Evolutionary conservation across 1,140 invertebrate species (phyloP).

Genomic region (Drosophila parvula): DNA sequence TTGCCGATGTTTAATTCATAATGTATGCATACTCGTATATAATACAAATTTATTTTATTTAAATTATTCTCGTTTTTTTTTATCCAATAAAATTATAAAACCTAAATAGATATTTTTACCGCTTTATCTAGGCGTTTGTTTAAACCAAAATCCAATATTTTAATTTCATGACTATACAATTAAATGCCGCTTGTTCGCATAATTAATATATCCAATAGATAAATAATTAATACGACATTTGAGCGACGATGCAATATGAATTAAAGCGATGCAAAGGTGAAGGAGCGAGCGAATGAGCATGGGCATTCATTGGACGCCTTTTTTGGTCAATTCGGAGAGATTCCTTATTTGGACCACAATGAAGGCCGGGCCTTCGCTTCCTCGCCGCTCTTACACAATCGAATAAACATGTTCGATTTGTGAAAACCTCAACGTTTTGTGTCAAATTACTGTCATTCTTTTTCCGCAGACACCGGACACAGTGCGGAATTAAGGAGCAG

Average conservation of each 20-base stretch:
- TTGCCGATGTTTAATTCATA: too few species aligned
- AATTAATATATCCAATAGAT: conserved; percentile 2
- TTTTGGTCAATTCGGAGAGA: conserved; percentile 39
- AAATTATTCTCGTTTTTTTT: too few species aligned
- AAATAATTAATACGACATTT: conserved; percentile 22
- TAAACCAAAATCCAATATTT: too few species aligned
- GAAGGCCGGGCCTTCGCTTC: conserved; percentile 15
- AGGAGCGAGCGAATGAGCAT: conserved; percentile 29
- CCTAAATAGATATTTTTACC: too few species aligned
- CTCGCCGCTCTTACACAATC: conserved; percentile 31
- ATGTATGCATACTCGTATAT: too few species aligned
- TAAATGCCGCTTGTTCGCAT: not conserved
- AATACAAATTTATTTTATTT: too few species aligned
- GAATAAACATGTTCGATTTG: conserved; percentile 71
- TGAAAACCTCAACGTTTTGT: conserved; percentile 63
- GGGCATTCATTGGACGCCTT: conserved; percentile 36
- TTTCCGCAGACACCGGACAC: conserved; percentile 49
- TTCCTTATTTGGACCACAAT: conserved; percentile 67
- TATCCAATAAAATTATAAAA: too few species aligned
- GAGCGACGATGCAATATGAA: conserved; percentile 36
- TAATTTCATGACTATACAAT: not conserved
- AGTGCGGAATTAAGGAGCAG: conserved; percentile 50
- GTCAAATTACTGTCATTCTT: conserved; percentile 75
- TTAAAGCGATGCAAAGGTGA: conserved; percentile 31
- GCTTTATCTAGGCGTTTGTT: too few species aligned